phyloP scores from a whole-genome alignment of 2,797 vertebrate genomes.

The Acanthornis magna region DNA sequence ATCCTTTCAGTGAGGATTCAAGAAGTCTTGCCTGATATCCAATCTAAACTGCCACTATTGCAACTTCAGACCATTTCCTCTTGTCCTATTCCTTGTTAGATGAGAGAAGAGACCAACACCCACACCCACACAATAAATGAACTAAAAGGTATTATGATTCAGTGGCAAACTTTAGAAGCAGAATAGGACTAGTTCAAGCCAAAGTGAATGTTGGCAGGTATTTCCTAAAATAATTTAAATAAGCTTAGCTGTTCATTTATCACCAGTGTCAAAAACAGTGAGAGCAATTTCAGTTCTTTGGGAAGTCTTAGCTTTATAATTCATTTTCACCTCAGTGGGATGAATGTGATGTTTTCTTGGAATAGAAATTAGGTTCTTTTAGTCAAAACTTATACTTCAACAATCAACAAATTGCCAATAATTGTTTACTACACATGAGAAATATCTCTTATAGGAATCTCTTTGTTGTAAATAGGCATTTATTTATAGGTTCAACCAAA shows the following conservation, averaged over 20 bases:
- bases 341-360: background rate
- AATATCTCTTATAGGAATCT: background rate
- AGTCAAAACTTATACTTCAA: background rate
- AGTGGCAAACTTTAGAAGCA: background rate
- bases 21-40: background rate
- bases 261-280: background rate
- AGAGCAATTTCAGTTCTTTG: background rate
- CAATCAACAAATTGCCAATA: background rate
- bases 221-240: background rate
- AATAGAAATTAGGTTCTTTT: background rate
- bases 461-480: background rate
- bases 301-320: background rate
- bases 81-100: background rate
- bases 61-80: background rate
- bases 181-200: background rate
- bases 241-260: background rate
- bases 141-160: background rate
- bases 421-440: background rate
- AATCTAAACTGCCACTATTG: background rate
- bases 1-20: background rate
- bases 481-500: background rate
- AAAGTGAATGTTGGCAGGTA: background rate
- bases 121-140: background rate
- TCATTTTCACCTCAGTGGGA: background rate
- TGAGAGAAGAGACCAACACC: background rate